Percentiles rank a stretch among this genome's conserved stretches.
These are phyloP conservation scores for Protobothrops mucrosquamatus DNA, from an alignment of 2,113 vertebrate genomes.

Conservation along the genomic window DNA sequence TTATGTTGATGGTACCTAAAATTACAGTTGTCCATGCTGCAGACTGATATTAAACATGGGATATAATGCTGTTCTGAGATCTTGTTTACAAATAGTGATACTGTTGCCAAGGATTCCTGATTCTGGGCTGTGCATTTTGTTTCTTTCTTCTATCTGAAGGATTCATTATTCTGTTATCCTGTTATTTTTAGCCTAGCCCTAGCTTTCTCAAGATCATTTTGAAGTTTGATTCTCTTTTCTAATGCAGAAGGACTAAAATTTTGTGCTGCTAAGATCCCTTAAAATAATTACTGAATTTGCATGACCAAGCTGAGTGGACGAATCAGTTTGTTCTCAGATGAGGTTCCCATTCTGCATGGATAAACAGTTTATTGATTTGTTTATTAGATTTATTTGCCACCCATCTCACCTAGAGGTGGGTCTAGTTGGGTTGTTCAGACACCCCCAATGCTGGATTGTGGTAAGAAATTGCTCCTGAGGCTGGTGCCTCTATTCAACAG, in stretches of 20 bases:
- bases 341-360: not conserved
- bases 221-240: not conserved
- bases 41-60: not conserved
- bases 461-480: not conserved
- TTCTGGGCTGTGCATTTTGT: not conserved
- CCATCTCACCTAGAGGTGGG: not conserved
- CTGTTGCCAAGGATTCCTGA: not conserved
- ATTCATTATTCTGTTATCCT: not conserved
- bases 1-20: not conserved
- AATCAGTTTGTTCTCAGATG: not conserved
- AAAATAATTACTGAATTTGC: not conserved
- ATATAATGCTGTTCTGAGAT: not conserved
- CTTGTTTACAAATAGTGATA: not conserved
- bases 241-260: not conserved
- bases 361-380: not conserved
- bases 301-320: not conserved
- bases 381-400: too few species aligned
- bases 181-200: not conserved
- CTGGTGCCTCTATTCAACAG: not conserved
- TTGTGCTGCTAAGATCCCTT: not conserved
- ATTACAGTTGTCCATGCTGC: not conserved
- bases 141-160: not conserved
- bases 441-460: not conserved
- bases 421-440: not conserved
- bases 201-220: not conserved